Percentiles rank a stretch among this genome's conserved stretches.
Evolutionary conservation across 2,888 invertebrate genomes (phyloP).

Genomic region (Machimus rusticus): DNA sequence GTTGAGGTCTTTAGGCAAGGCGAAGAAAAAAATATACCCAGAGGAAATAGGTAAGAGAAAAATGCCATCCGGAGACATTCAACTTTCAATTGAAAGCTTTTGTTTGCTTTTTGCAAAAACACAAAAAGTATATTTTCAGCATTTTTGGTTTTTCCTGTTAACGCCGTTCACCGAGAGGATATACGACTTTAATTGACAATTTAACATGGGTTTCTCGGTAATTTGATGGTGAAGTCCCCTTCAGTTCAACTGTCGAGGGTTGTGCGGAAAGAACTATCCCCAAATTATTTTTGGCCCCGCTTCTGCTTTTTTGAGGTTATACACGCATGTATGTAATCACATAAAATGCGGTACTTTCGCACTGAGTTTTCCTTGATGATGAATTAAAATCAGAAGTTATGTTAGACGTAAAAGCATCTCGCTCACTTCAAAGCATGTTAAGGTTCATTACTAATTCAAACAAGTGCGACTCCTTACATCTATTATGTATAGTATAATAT

Average conservation of each 20-base stretch:
- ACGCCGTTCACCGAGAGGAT: not conserved
- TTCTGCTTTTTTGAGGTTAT: not conserved
- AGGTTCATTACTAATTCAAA: not conserved
- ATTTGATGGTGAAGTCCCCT: not conserved
- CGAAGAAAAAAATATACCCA: not conserved
- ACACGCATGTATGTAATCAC: not conserved
- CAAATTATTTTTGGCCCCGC: not conserved
- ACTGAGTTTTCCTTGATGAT: not conserved
- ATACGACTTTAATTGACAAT: not conserved
- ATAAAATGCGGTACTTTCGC: not conserved
- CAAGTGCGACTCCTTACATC: not conserved
- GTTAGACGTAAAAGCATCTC: not conserved
- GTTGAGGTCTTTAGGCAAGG: slow-evolving; percentile 7
- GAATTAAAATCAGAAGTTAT: not conserved
- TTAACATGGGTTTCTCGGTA: not conserved
- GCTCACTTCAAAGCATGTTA: not conserved
- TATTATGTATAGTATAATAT: no score
- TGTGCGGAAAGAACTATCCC: not conserved
- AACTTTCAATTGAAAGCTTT: slow-evolving; percentile 12
- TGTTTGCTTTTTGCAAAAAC: not conserved
- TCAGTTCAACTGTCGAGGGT: not conserved
- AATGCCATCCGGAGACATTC: slow-evolving; percentile 1
- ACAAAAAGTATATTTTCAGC: not conserved
- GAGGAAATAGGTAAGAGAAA: not conserved
- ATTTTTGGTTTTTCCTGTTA: not conserved